Evolutionary conservation across 1,140 invertebrate species (phyloP).

Genomic region (Dolichoris vasculosae): DNA sequence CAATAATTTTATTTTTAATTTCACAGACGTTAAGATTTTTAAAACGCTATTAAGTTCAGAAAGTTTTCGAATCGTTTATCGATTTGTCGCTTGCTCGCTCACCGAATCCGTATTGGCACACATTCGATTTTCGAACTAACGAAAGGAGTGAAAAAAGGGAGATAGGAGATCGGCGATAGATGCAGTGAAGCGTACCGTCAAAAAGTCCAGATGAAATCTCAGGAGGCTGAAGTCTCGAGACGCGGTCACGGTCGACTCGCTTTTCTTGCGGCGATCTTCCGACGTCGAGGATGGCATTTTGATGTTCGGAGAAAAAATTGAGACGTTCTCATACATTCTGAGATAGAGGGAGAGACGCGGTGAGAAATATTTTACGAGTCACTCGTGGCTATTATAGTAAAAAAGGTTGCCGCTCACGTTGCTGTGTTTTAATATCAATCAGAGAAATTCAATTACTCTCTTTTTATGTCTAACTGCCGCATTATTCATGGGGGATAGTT

Average conservation of each 20-base stretch:
- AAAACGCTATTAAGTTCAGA: neutral
- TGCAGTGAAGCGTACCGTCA: neutral
- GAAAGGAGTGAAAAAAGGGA: neutral
- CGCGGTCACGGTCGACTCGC: slow-evolving; percentile 16
- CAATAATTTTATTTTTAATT: too few species aligned
- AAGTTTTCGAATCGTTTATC: neutral
- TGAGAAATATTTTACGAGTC: neutral
- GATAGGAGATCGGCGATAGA: neutral
- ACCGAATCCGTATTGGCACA: neutral
- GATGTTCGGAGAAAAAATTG: neutral
- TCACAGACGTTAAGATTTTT: too few species aligned
- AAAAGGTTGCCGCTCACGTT: neutral
- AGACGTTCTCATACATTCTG: slow-evolving; percentile 8
- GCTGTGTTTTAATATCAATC: neutral
- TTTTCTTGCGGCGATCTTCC: neutral
- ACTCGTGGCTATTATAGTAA: neutral
- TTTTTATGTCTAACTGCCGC: too few species aligned
- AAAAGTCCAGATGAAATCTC: slow-evolving; percentile 24
- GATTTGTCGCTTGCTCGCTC: neutral
- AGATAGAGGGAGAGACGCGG: slow-evolving; percentile 9
- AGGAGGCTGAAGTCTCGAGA: neutral
- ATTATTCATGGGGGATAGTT: neutral
- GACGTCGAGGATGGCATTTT: neutral
- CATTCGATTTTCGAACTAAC: neutral
- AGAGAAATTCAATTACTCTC: neutral